Conservation (phyloP, 2,797 vertebrate genomes). For the Cetoscarus ocellatus region DNA sequence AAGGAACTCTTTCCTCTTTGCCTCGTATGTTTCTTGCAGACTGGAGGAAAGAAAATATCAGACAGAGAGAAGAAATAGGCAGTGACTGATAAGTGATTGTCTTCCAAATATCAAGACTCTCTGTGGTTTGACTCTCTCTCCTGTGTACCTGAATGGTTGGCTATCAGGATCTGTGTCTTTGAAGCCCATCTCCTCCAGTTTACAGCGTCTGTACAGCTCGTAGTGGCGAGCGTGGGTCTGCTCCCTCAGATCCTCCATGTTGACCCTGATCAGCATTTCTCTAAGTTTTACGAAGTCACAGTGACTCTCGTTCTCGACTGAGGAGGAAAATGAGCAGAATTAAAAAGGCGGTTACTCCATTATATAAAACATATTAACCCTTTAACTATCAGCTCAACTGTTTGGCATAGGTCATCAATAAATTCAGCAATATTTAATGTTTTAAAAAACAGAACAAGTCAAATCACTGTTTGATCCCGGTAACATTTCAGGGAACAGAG, state of each 20-base stretch:
- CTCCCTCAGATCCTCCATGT: conserved; percentile 98
- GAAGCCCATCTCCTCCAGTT: conserved; percentile 99
- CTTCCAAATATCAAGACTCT: conserved; percentile 9
- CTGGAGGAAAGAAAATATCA: conserved; percentile 68
- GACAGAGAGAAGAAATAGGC: background rate
- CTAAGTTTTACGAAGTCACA: conserved; percentile 98
- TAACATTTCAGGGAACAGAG: too few relatives aligned
- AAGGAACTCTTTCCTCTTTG: conserved; percentile 98
- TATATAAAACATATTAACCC: background rate
- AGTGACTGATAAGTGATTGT: conserved; percentile 2
- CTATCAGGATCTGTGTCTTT: conserved; percentile 97
- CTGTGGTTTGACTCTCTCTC: conserved; percentile 6
- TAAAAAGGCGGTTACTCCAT: conserved; percentile 3
- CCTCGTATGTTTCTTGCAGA: conserved; percentile 97
- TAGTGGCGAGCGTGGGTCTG: conserved; percentile 98
- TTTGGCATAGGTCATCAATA: too few relatives aligned
- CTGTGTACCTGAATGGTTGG: conserved; percentile 94
- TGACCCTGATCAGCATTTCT: conserved; percentile 98
- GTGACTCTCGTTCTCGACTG: conserved; percentile 98
- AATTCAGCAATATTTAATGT: too few relatives aligned
- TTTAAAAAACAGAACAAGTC: too few relatives aligned
- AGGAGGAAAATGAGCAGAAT: conserved; percentile 3
- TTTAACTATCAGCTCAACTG: too few relatives aligned
- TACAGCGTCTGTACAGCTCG: conserved; percentile 96
- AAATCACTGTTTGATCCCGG: too few relatives aligned